Base-by-base conservation (phyloP, 2,113 vertebrate species). In the Bathybates hornii region DNA sequence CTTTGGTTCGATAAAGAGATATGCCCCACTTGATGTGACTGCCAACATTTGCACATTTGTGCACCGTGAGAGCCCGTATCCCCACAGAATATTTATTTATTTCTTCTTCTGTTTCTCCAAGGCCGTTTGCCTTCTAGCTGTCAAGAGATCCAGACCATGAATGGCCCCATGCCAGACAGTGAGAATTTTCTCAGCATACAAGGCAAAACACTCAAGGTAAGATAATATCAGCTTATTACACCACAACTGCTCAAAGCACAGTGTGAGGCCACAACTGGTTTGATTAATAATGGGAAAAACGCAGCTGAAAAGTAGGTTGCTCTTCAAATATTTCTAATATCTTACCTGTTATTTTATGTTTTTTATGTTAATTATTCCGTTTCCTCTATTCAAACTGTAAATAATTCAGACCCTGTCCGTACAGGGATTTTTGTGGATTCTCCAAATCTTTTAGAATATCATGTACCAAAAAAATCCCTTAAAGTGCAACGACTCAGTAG, bases 91-190 rank as follows among this genome's bases (percentile, higher is more conserved):
- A 16, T 38, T 12, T 54, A 17, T 54, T 87, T 50, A 83, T 66
- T 63, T 73, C 6, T 54, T 4, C 19, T 68, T 68, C 12, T 82
- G 16, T 73, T 89, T 89, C 57, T 86, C 94, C 84, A 91, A 99
- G 98, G 98, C 90, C 95, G 96, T 89, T 93, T 99, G 89, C 97
- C 98, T 2, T 94, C 95, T 34, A 98, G 90, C 94, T 99, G 98
- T 93, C 96, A 95, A 90, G 98, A 98, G 0, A 86, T 97, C 13
- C 97, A 96, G 93, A 92, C 90, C 79, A 86, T 96, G 52, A 93
- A 93, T 6, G 95, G 97, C 10, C 91, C 93, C 52, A 68, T 83
- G 6, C 95, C 96, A 81, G 98, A 99, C 12, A 96, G 97, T 0
- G 98, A 99, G 89, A 97, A 98, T 91, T 91, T 97, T 79, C 95